Percentiles rank a stretch among this genome's conserved stretches.
These are phyloP conservation scores for Trachymyrmex septentrionalis DNA, from an alignment of 1,140 invertebrate genomes.

Conservation along the genomic window DNA sequence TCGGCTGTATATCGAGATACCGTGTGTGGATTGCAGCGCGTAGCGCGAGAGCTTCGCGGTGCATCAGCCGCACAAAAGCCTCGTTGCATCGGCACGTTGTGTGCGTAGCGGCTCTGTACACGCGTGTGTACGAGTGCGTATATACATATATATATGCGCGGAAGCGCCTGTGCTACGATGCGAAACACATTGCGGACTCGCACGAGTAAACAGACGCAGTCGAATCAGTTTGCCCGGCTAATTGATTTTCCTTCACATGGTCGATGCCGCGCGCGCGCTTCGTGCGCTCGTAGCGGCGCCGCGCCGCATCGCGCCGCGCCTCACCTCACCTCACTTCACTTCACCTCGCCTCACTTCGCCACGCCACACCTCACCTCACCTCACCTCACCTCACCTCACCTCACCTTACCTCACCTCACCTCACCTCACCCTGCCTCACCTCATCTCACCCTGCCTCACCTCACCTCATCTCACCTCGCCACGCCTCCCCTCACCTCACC, in stretches of 20 bases:
- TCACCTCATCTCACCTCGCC: no score
- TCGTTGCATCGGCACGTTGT: slow-evolving; percentile 27
- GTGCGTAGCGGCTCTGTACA: neutral
- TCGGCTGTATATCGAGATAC: neutral
- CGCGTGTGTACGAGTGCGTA: neutral
- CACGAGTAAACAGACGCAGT: slow-evolving; percentile 72
- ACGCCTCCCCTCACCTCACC: no score
- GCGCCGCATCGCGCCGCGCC: neutral
- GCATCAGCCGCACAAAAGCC: slow-evolving; percentile 65
- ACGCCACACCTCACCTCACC: no score
- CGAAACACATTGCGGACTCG: slow-evolving; percentile 69
- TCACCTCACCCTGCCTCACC: no score
- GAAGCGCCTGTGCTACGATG: slow-evolving; percentile 43
- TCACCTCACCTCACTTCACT: no score
- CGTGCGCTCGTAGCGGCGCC: slow-evolving; percentile 1
- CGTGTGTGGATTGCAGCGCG: slow-evolving; percentile 9
- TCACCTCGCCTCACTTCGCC: no score
- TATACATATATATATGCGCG: neutral
- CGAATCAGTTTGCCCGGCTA: slow-evolving; percentile 77
- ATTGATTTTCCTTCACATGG: slow-evolving; percentile 79
- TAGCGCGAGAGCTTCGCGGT: slow-evolving; percentile 10
- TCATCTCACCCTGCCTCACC: no score
- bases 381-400: no score
- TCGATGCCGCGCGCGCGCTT: slow-evolving; percentile 54
- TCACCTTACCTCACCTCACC: no score